phyloP scores from a whole-genome alignment of 2,797 vertebrate genomes.

The Dendrocincla tyrannina region DNA sequence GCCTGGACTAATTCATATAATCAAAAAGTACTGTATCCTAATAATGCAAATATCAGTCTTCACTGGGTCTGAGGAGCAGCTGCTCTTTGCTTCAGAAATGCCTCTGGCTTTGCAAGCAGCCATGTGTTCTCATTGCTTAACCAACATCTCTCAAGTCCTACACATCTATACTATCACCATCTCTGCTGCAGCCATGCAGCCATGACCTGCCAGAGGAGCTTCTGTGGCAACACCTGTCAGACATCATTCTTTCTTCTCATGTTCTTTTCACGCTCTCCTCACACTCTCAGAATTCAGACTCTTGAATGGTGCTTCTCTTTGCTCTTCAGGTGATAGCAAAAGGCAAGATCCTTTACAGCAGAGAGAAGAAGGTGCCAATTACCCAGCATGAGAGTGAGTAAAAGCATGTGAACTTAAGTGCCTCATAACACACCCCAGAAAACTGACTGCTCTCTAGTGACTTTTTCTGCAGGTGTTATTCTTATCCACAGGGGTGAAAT shows the following conservation, averaged over 20 bases:
- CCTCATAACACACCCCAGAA: background rate
- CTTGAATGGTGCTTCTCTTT: background rate
- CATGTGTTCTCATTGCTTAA: background rate
- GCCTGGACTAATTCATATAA: rapidly evolving
- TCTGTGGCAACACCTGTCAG: background rate
- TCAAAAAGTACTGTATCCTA: background rate
- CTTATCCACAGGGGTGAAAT: background rate
- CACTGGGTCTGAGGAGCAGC: background rate
- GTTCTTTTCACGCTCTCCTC: background rate
- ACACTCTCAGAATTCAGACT: background rate
- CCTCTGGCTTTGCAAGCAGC: background rate
- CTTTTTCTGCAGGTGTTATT: background rate
- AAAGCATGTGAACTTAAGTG: background rate
- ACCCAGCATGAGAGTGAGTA: slow-evolving; percentile 43
- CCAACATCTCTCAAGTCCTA: background rate
- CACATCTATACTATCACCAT: background rate
- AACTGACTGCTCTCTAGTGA: background rate
- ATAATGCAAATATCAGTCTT: background rate
- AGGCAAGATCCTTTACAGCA: slow-evolving; percentile 53
- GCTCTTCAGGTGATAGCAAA: slow-evolving; percentile 45
- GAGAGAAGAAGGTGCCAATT: slow-evolving; percentile 41
- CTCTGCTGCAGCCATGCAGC: background rate
- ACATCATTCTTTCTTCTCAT: background rate
- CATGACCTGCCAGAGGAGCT: background rate
- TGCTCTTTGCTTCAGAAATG: background rate